Base-by-base conservation (phyloP, 2,113 vertebrate genomes). In the Apaloderma vittatum region DNA sequence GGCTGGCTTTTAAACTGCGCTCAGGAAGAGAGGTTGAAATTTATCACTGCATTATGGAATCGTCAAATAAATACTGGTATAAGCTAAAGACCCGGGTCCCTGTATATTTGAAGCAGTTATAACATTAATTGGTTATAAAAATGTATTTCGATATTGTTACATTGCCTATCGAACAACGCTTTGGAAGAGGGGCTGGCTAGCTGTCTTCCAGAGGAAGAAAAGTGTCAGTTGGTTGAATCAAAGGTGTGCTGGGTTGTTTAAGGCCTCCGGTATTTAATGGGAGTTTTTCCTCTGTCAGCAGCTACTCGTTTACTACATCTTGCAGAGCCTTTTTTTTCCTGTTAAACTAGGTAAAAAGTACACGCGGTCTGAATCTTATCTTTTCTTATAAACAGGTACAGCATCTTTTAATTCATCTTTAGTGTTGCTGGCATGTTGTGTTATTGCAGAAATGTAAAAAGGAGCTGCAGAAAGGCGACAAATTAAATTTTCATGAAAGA, bases 401-500 rank as follows among this genome's bases (percentile, higher is more conserved):
- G 26, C 76, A 52, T 93, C 83, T 93, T 94, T 91, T 88, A 65
- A 65, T 95, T 67, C 80, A 52, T 95, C 96, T 96, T 86, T 52
- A 86, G 32, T 51, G 40, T 86, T 82, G 74, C 63, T 77, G 92
- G 89, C 95, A 68, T 88, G 88, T 49, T 94, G 51, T 93, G 75
- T 95, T 97, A 77, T 82, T 96, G 88, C 68, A 94, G 86, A 88
- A 95, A 96, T 49, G 57, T 85, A 95, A 93, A 97, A 94, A 94
- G 93, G 86, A 96, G 94, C 80, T 96, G 85, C 93, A 94, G 92
- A 97, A 97, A 91, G 95, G 86, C 49, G 29, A 91, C 97, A 97
- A 97, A 98, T 98, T 98, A 98, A 98, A 98, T 98, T 98, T 98
- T 98, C 98, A 98, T 98, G 98, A 98, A 97, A 97, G 95, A 96